Base-by-base conservation (phyloP, 2,797 vertebrate species). In the Mus spretus region DNA sequence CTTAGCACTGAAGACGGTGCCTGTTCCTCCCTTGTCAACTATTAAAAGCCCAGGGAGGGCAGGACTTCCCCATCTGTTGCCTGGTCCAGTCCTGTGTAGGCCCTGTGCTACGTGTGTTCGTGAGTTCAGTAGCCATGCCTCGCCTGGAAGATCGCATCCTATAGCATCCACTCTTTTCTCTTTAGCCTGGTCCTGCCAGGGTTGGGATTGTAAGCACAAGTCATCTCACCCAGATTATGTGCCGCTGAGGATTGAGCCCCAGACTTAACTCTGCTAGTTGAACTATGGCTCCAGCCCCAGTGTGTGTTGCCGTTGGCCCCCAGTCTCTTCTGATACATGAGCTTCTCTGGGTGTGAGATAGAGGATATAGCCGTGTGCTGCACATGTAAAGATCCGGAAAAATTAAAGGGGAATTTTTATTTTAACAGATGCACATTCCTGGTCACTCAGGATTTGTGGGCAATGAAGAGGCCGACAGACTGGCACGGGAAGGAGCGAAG, bases 401-500 rank as follows among this genome's bases (percentile, higher is more conserved):
- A 81, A 3, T 83, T n/a, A 91, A 28, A 37, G 13, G 92, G 3
- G 57, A 37, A 8, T 9, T 0, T 22, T 97, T 97, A 24, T 87
- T 13, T 93, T 91, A 95, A 97, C 98, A 99, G 99, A 97, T 99
- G 98, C 99, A 99, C 26, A 93, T 99, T 88, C 99, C 99, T 0
- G 99, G 99, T 70, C 99, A 99, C 40, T 98, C 99, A 3, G 99
- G 99, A 1, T 99, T 99, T 97, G 90, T 1, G 74, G 99, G 99
- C 96, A 99, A 99, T 3, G 99, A 99, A 98, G 99, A 99, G 97
- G 99, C 99, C 0, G 99, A 99, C 98, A 98, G 98, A 53, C 98
- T 99, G 74, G 99, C 99, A 15, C 99, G 99, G 97, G 99, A 99
- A 97, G 99, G 99, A 90, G 99, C 99, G 0, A 96, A 65, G 31